phyloP scores from a whole-genome alignment of 2,888 invertebrate species.

The Petrolisthes cinctipes region DNA sequence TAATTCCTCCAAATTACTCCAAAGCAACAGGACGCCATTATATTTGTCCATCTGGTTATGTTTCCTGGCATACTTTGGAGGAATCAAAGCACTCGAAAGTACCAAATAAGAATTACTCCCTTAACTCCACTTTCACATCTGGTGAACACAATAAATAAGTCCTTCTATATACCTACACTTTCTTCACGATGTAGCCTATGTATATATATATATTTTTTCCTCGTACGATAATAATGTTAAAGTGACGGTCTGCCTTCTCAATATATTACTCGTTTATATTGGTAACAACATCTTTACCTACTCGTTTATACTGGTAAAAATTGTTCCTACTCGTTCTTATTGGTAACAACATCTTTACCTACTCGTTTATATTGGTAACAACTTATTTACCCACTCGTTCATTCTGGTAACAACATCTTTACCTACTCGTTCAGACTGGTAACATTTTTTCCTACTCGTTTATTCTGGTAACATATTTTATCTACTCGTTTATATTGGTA shows the following conservation, averaged over 20 bases:
- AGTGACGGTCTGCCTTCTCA: too few relatives aligned
- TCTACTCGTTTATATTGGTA: background rate
- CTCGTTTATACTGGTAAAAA: background rate
- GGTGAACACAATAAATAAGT: too few relatives aligned
- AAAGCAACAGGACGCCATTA: too few relatives aligned
- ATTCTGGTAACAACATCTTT: background rate
- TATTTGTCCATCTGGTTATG: too few relatives aligned
- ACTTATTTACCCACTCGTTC: background rate
- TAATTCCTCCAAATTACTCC: too few relatives aligned
- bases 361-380: background rate
- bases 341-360: background rate
- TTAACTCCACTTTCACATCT: too few relatives aligned
- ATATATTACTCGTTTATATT: background rate
- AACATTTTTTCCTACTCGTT: background rate
- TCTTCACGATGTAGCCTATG: too few relatives aligned
- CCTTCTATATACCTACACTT: too few relatives aligned
- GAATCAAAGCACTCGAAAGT: too few relatives aligned
- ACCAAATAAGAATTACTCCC: too few relatives aligned
- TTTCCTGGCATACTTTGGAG: too few relatives aligned
- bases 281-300: background rate
- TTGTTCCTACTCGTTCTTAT: background rate
- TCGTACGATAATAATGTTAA: too few relatives aligned
- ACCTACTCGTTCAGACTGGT: background rate
- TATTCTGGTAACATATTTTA: background rate
- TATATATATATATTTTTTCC: background rate